Evolutionary conservation across 37 sponge, comb jelly and placozoan genomes (phyloP).

Genomic region (Lycopodina hypogea): DNA sequence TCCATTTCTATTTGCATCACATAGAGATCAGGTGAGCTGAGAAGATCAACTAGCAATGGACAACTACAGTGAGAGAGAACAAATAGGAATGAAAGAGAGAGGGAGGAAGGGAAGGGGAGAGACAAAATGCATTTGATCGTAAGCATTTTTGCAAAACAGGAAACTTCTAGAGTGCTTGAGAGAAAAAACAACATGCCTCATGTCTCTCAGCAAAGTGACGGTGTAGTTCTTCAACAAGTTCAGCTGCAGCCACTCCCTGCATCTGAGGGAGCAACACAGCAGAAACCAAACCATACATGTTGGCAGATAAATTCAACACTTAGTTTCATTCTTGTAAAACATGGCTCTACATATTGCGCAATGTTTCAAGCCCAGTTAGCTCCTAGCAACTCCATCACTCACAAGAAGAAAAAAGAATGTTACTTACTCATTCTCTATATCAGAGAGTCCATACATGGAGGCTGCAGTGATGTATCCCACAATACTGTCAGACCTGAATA

Average conservation of each 20-base stretch:
- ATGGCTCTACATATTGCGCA: too few relatives aligned
- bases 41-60: constrained; percentile 26
- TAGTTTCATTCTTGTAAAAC: too few relatives aligned
- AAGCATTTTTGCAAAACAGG: too few relatives aligned
- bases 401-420: too few relatives aligned
- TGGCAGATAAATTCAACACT: neutral
- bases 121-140: neutral
- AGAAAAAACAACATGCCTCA: constrained; percentile 22
- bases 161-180: neutral
- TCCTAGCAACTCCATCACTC: too few relatives aligned
- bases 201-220: constrained; percentile 37
- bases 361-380: too few relatives aligned
- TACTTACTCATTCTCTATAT: constrained; percentile 51
- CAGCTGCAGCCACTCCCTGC: constrained; percentile 50
- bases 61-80: constrained; percentile 7
- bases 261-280: constrained; percentile 25
- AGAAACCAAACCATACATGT: neutral
- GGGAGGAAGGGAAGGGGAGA: neutral
- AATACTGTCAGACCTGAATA: constrained; percentile 41
- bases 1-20: constrained; percentile 87
- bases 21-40: constrained; percentile 60
- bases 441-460: constrained; percentile 51
- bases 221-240: constrained; percentile 38
- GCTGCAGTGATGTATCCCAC: constrained; percentile 43
- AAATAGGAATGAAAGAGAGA: constrained; percentile 10